Evolutionary conservation across 2,113 vertebrate species (phyloP), one percentile per base, ranked within the genome.

Genomic region (Tinamus guttatus): DNA sequence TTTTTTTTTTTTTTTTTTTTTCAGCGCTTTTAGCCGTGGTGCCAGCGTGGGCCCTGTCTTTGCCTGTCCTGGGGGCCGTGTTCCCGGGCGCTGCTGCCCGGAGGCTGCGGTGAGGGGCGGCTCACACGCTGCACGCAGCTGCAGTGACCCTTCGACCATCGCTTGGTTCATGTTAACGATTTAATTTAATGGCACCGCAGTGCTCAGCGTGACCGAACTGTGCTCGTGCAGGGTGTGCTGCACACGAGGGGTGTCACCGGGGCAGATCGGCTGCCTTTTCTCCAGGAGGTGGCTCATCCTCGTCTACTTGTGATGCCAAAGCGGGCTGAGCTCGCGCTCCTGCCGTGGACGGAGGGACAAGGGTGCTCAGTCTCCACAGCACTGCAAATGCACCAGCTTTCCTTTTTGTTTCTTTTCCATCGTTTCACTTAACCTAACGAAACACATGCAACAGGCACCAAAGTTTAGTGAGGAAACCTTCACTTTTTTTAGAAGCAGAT

Each of bases 261-360:
- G 74, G 81, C 91, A 86, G 74, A 19, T 62, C 49, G 0, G 56
- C 89, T 92, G 94, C 90, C 93, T 96, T 94, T 92, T 80, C 22
- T 22, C 54, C 76, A 22, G 2, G 14, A 79, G 47, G 81, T 91
- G 73, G 54, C 88, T 81, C 80, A 70, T 8, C 54, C 30, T 77
- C 28, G 41, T 34, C 47, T 76, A 7, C 30, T 69, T 84, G 76
- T 73, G 77, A 94, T 96, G 96, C 93, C 94, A 94, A 93, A 94
- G 87, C 78, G 89, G 86, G 85, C 94, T 32, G 67, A 85, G 70
- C 91, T 92, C 71, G 70, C 79, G 90, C 85, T 92, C 90, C 63
- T 84, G 73, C 43, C 19, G 1, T 24, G 41, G 88, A 70, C 11
- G 32, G 68, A 78, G 52, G 1, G 8, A 88, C 38, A 88, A 76